Percentiles rank a stretch among this genome's conserved stretches.
Evolutionary conservation across 1,140 invertebrate genomes (phyloP).

Genomic region (Globodera ellingtonae): DNA sequence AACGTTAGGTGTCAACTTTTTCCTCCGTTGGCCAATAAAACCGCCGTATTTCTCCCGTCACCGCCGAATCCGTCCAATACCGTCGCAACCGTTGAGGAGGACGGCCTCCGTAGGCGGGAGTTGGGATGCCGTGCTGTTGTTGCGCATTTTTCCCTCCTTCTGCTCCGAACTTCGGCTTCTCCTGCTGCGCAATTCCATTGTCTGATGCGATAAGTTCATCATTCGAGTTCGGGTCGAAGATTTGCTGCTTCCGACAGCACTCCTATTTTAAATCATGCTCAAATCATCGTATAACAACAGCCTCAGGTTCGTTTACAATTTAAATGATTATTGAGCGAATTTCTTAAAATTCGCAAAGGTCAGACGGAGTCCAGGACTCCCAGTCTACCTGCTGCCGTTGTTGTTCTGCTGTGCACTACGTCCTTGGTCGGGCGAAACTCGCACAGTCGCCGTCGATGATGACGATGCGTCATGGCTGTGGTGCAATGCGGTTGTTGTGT

Average conservation of each 20-base stretch:
- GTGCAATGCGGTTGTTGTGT: not conserved
- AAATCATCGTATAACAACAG: not conserved
- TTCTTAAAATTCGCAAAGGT: too few relatives aligned
- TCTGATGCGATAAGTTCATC: not conserved
- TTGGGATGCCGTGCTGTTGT: not conserved
- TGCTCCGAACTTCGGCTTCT: not conserved
- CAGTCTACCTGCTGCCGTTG: not conserved
- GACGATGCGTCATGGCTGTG: not conserved
- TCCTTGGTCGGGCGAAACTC: too few relatives aligned
- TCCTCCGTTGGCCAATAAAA: too few relatives aligned
- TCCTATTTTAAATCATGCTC: not conserved
- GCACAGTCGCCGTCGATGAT: too few relatives aligned
- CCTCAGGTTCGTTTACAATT: not conserved
- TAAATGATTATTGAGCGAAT: not conserved
- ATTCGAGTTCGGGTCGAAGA: not conserved
- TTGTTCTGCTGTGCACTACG: not conserved
- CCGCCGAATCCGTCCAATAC: too few relatives aligned
- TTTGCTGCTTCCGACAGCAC: not conserved
- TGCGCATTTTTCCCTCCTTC: not conserved
- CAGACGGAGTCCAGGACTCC: not conserved
- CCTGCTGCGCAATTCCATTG: not conserved
- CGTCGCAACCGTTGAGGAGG: too few relatives aligned
- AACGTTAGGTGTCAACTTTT: too few relatives aligned
- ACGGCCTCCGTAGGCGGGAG: not conserved
- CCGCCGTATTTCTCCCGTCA: too few relatives aligned